phyloP scores from a whole-genome alignment of 2,888 invertebrate genomes.

The Caenorhabditis sp. region DNA sequence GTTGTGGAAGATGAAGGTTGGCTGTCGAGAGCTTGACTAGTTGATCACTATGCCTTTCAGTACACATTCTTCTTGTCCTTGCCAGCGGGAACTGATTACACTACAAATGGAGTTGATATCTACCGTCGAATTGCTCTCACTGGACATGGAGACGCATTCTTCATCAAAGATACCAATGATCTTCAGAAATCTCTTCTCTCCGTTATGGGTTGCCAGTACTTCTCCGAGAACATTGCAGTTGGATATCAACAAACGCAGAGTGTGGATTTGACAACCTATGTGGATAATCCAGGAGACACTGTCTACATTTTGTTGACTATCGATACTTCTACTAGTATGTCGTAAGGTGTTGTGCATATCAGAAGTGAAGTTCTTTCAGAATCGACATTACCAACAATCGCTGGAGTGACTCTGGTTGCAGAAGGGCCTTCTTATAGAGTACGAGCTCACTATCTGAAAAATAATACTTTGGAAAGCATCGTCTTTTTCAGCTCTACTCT shows the following conservation, averaged over 20 bases:
- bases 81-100: constrained; percentile 27
- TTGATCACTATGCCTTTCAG: constrained; percentile 7
- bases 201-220: constrained; percentile 33
- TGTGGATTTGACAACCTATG: not conserved
- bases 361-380: not conserved
- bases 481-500: constrained; percentile 30
- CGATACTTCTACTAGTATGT: constrained; percentile 22
- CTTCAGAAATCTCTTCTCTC: constrained; percentile 7
- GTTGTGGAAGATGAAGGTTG: constrained; percentile 60
- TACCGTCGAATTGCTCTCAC: constrained; percentile 43
- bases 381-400: not conserved
- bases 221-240: constrained; percentile 44
- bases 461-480: too few relatives aligned
- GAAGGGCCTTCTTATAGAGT: constrained; percentile 21
- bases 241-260: constrained; percentile 20
- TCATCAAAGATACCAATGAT: constrained; percentile 15
- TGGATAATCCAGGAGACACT: constrained; percentile 28
- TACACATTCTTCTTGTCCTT: constrained; percentile 39
- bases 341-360: not conserved
- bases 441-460: not conserved
- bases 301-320: constrained; percentile 46
- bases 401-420: not conserved
- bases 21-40: not conserved
- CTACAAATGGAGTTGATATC: constrained; percentile 40
- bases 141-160: constrained; percentile 52